Evolutionary conservation across 2,113 vertebrate species (phyloP).

Genomic region (Xyrauchen texanus): DNA sequence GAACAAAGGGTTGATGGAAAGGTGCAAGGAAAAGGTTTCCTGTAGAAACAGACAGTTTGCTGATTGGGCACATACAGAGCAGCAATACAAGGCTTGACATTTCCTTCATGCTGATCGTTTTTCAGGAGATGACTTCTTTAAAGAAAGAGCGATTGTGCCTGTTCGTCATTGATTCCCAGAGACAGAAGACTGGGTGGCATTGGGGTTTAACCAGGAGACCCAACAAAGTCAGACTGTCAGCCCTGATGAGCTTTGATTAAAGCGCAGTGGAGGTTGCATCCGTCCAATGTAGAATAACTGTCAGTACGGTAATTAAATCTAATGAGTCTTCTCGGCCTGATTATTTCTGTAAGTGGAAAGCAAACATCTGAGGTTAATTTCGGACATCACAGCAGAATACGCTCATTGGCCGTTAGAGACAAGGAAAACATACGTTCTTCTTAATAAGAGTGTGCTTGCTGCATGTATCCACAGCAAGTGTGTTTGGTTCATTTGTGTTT

Average conservation of each 20-base stretch:
- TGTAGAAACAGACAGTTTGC: too few relatives aligned
- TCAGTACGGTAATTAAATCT: constrained; percentile 56
- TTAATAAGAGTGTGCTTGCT: constrained; percentile 14
- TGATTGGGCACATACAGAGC: not conserved
- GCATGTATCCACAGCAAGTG: not conserved
- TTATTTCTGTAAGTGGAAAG: constrained; percentile 55
- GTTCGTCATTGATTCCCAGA: constrained; percentile 51
- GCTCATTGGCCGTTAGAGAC: constrained; percentile 6
- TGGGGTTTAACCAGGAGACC: constrained; percentile 40
- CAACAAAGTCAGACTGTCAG: constrained; percentile 37
- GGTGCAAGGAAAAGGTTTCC: too few relatives aligned
- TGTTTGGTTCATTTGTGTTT: constrained; percentile 6
- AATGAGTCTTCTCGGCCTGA: constrained; percentile 52
- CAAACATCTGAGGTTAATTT: constrained; percentile 53
- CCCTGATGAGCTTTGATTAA: constrained; percentile 51
- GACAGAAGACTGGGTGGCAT: constrained; percentile 30
- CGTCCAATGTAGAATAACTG: constrained; percentile 40
- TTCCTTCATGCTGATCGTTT: constrained; percentile 26
- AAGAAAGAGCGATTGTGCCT: not conserved
- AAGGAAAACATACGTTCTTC: too few relatives aligned
- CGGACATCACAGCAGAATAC: constrained; percentile 21
- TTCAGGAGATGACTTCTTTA: not conserved
- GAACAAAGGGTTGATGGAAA: not conserved
- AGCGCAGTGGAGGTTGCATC: constrained; percentile 23
- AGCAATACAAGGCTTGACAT: not conserved